Base-by-base conservation (phyloP, 2,113 vertebrate genomes). In the Callionymus lyra region DNA sequence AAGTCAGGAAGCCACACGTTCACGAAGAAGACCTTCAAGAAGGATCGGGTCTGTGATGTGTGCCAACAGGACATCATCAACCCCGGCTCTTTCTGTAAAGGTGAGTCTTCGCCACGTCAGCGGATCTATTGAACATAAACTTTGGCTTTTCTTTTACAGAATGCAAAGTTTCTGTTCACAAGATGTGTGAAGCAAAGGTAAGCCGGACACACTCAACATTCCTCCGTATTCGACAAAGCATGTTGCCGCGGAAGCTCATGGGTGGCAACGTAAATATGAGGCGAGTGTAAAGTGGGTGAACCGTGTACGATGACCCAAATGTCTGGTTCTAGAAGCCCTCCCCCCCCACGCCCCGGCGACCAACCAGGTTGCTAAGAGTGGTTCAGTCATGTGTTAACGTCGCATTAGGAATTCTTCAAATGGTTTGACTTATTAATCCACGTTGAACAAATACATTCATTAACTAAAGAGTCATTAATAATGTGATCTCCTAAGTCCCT, bases 231-330 rank as follows among this genome's bases (percentile, higher is more conserved):
- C 9, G 35, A 38, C 12, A 59, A 50, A 34, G 4, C 10, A 14
- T 46, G 38, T 44, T 40, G 18, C 43, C 34, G 53, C 39, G 36
- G 38, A 41, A 44, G 34, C 38, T 46, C 33, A 8, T 16, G 1
- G 16, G 35, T 38, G 47, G 36, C 15, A 4, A 38, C 19, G 33
- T 16, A 43, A 59, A 74, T 48, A 37, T 32, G 46, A 41, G 31
- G 50, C 40, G 60, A 66, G 47, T 9, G 42, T 34, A 45, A 38
- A 59, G 53, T 64, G 55, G 41, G 43, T 49, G 34, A 72, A 54
- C 49, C 53, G 43, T 64, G 64, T 63, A 67, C 58, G 67, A 49
- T 74, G 72, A 79, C 67, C 76, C 76, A 66, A 51, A 74, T 79
- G 67, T 76, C 34, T 54, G 61, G 39, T 38, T 42, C 34, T 50